phyloP scores from a whole-genome alignment of 2,113 vertebrate genomes.

The Paradoxurus hermaphroditus region DNA sequence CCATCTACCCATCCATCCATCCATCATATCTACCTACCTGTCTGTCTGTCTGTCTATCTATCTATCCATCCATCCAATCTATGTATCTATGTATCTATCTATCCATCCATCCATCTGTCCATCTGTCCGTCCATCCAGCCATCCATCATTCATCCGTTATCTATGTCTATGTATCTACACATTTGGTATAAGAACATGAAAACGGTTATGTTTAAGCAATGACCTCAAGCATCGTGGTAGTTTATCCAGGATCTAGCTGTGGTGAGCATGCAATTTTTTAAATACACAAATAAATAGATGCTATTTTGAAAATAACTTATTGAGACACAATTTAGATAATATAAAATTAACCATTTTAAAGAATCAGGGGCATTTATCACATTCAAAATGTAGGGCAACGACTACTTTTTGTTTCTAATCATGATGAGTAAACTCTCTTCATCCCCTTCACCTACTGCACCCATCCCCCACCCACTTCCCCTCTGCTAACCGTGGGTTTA shows the following conservation, averaged over 20 bases:
- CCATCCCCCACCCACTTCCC: background rate
- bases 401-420: background rate
- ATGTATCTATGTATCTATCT: no score
- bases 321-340: background rate
- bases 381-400: background rate
- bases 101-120: background rate
- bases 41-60: no score
- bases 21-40: no score
- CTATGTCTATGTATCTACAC: background rate
- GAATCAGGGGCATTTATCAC: background rate
- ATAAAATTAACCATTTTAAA: background rate
- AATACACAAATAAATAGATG: background rate
- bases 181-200: background rate
- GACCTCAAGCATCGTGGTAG: background rate
- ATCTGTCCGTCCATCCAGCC: no score
- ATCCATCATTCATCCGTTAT: no score
- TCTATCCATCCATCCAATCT: no score
- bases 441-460: background rate
- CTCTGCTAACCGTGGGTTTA: background rate
- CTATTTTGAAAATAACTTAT: background rate
- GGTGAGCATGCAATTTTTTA: background rate
- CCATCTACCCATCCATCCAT: no score
- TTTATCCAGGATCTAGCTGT: background rate
- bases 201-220: background rate
- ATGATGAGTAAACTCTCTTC: background rate